Base-by-base conservation (phyloP, 2,888 invertebrate species). In the Cinara cedri region DNA sequence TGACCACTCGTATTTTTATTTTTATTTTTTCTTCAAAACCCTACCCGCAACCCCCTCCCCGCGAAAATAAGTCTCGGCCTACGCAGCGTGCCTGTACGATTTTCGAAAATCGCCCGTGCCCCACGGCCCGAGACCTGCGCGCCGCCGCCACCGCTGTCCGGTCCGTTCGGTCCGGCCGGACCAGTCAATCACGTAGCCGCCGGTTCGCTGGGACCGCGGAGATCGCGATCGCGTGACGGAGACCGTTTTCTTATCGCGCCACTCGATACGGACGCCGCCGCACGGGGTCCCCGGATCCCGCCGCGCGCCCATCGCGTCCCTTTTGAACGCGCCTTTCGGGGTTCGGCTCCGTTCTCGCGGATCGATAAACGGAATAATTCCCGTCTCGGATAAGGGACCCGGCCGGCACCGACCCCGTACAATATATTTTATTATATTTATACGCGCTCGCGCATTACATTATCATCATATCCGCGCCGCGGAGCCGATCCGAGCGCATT, bases 351-450 rank as follows among this genome's bases (percentile, higher is more conserved):
- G 44, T 60, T 46, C 21, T 26, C 26, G 19, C 26, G 19, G 66
- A 76, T 76, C 76, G 66, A 76, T 76, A 76, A 68, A 60, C 66
- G 62, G 51, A 68, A 34, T 34, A 34, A 68, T 68, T 68, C 76
- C 57, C 68, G 34, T 68, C 68, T 57, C 34, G 57, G 76, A 68
- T 68, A 76, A 68, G 55, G 57, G n/a, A 46, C 42, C 26, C 13
- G 24, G 11, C 13, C 42, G 9, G 10, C 44, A 9, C 19, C 14
- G 1, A 3, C 11, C 46, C 3, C 6, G 4, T 10, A 16, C 13
- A 66, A 49, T 1, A n/a, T 19, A n/a, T 34, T 54, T n/a, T 51
- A 19, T 21, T 16, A 21, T 44, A n/a, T 49, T 34, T 34, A n/a
- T 49, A 16, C 42, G 21, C 26, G 42, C 21, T 4, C 34, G 34